A percentile compares a stretch with the other conserved stretches of the same genome.
Evolutionary conservation across 2,797 vertebrate species (phyloP).

Genomic region (Mormyrops boulengeri): DNA sequence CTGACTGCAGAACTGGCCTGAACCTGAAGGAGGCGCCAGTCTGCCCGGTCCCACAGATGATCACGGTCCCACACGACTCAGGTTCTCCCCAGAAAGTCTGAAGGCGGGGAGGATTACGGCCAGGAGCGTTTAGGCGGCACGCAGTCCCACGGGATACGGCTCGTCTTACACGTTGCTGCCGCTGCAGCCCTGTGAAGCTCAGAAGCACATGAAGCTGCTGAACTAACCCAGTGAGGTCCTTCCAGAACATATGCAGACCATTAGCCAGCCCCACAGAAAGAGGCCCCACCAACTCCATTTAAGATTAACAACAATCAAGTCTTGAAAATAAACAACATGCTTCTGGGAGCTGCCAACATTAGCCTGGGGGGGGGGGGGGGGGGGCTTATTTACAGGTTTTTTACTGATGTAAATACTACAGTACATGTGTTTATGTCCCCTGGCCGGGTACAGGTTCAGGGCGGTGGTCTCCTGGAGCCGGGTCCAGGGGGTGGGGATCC

Average conservation of each 20-base stretch:
- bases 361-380: neutral
- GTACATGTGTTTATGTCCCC: neutral
- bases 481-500: constrained; percentile 80
- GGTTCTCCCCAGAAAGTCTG: neutral
- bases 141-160: neutral
- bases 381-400: neutral
- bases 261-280: neutral
- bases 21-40: neutral
- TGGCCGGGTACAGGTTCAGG: constrained; percentile 70
- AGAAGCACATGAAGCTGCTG: neutral
- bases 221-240: neutral
- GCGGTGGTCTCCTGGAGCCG: constrained; percentile 90
- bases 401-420: neutral
- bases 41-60: neutral
- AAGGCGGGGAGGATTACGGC: neutral
- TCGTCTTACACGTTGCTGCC: neutral
- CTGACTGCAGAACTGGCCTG: neutral
- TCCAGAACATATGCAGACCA: neutral
- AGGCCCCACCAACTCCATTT: neutral
- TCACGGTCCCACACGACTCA: neutral
- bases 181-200: neutral
- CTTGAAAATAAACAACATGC: neutral
- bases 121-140: neutral
- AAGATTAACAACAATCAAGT: neutral
- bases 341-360: neutral